Evolutionary conservation across 2,797 vertebrate genomes (phyloP).

Genomic region (Oceanodroma leucorhoa): DNA sequence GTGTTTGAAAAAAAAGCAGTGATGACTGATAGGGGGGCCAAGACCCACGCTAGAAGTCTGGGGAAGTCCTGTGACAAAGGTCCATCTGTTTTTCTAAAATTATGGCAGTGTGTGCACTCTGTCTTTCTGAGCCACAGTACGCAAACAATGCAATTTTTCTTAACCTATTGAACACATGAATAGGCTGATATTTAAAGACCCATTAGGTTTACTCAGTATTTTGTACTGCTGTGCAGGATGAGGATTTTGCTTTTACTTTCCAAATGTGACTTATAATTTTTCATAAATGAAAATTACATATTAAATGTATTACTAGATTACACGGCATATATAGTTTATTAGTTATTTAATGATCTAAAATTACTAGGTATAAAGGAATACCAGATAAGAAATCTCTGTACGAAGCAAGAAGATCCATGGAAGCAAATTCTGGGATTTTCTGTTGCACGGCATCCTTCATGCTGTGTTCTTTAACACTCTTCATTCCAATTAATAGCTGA

Average conservation of each 20-base stretch:
- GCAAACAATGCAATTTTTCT: neutral
- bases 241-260: neutral
- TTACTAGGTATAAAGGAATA: conserved; percentile 50
- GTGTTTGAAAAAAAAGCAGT: neutral
- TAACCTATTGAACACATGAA: neutral
- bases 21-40: neutral
- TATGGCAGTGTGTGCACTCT: neutral
- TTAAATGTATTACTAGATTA: neutral
- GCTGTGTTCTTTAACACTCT: conserved; percentile 32
- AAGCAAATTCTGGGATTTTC: conserved; percentile 73
- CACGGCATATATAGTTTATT: neutral
- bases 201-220: neutral
- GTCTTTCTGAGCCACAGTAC: neutral
- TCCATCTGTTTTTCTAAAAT: neutral
- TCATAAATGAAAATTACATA: neutral
- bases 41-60: neutral
- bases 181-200: neutral
- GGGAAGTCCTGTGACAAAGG: neutral
- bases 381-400: conserved; percentile 76
- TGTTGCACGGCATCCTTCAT: conserved; percentile 15
- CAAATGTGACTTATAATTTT: neutral
- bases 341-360: neutral
- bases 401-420: conserved; percentile 72
- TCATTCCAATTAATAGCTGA: conserved; percentile 71
- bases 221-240: neutral